phyloP scores from a whole-genome alignment of 2,113 vertebrate genomes.

The Capreolus pygargus region DNA sequence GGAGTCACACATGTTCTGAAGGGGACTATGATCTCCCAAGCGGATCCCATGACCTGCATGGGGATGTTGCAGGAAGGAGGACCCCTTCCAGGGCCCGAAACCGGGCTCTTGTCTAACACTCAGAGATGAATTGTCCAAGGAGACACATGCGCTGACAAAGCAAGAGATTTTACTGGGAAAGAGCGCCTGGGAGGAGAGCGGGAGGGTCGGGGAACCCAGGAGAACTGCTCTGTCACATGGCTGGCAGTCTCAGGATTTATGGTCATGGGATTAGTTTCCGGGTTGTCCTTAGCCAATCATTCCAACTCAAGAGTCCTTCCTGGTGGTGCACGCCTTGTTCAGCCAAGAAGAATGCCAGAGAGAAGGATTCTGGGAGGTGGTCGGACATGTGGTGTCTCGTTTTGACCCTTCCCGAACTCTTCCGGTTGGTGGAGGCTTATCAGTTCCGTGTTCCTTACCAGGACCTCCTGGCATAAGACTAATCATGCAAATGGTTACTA shows the following conservation, averaged over 20 bases:
- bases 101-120: background rate
- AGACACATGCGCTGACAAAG: background rate
- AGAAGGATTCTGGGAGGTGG: background rate
- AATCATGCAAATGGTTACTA: background rate
- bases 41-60: background rate
- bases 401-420: background rate
- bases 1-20: background rate
- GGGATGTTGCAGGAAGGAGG: background rate
- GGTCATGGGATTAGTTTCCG: background rate
- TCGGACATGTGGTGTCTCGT: background rate
- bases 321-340: background rate
- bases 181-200: accelerated
- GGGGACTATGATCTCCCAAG: background rate
- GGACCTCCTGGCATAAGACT: background rate
- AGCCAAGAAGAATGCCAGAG: background rate
- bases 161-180: background rate
- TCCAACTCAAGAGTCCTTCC: background rate
- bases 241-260: background rate
- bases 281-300: background rate
- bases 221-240: background rate
- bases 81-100: background rate
- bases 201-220: background rate
- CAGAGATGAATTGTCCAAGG: accelerated
- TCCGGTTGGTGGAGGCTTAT: background rate
- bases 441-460: background rate